Evolutionary conservation across 2,888 invertebrate species (phyloP).

Genomic region (Piscicola geometra): DNA sequence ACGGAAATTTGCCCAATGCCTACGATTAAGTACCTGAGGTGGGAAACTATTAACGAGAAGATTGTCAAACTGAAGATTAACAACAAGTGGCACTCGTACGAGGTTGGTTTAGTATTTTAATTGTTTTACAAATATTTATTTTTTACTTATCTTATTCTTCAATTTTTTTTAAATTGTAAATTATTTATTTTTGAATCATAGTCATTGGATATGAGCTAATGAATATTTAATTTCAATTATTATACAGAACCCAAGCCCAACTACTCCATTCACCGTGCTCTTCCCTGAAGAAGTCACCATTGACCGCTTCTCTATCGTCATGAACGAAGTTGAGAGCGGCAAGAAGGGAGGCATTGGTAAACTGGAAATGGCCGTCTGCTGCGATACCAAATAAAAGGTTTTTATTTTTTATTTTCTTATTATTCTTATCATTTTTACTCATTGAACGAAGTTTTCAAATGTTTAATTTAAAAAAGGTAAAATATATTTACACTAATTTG

Average conservation of each 20-base stretch:
- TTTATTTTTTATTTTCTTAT: no score
- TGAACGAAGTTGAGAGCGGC: background rate
- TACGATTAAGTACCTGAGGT: background rate
- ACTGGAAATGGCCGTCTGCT: background rate
- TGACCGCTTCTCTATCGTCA: background rate
- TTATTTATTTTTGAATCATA: no score
- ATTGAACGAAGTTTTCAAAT: no score
- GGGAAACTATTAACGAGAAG: background rate
- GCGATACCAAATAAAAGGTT: background rate
- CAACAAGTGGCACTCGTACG: background rate
- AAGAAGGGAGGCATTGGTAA: slow-evolving; percentile 14
- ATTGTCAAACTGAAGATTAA: background rate
- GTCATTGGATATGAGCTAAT: background rate
- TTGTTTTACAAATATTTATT: no score
- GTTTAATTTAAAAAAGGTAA: no score
- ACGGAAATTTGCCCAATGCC: background rate
- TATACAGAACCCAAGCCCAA: slow-evolving; percentile 11
- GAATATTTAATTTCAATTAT: no score
- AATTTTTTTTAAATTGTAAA: no score
- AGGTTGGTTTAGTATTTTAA: no score
- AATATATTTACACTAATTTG: no score
- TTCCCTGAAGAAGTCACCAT: background rate
- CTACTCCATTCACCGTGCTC: background rate
- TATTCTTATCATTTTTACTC: no score
- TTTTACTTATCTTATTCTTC: no score